Conservation (phyloP, 64 coral and sea anemone species). For the Cladopsammia gracilis region DNA sequence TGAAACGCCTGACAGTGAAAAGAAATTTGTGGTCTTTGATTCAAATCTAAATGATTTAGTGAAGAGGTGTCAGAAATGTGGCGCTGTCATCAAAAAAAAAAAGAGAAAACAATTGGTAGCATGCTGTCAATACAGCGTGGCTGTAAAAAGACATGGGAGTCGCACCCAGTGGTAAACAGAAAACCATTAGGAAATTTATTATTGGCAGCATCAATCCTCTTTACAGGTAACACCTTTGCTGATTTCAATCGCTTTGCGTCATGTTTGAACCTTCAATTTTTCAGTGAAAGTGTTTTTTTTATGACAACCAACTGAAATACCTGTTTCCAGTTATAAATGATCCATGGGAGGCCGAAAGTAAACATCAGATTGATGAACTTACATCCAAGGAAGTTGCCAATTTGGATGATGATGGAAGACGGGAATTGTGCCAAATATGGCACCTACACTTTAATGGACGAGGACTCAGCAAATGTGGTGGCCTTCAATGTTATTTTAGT, state of each 20-base stretch:
- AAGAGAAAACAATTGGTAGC: background rate
- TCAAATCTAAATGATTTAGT: slow-evolving; percentile 25
- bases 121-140: background rate
- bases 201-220: slow-evolving; percentile 25
- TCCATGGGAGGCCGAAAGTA: slow-evolving; percentile 49
- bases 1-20: slow-evolving; percentile 12
- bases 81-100: background rate
- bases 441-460: slow-evolving; percentile 44
- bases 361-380: background rate
- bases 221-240: slow-evolving; percentile 8
- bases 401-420: slow-evolving; percentile 34
- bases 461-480: slow-evolving; percentile 26
- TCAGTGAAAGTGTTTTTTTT: slow-evolving; percentile 48
- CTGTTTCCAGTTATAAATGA: slow-evolving; percentile 46
- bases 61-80: slow-evolving; percentile 31
- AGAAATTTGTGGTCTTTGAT: slow-evolving; percentile 28
- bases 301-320: slow-evolving; percentile 19
- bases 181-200: slow-evolving; percentile 45
- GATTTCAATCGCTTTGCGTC: slow-evolving; percentile 11
- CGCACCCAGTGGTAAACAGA: slow-evolving; percentile 34
- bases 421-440: slow-evolving; percentile 37
- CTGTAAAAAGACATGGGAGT: slow-evolving; percentile 21
- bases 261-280: slow-evolving; percentile 43
- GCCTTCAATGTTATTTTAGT: slow-evolving; percentile 18
- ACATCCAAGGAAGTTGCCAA: too few species aligned